Conservation (phyloP, 2,797 vertebrate genomes). For the Distichodus sexfasciatus region DNA sequence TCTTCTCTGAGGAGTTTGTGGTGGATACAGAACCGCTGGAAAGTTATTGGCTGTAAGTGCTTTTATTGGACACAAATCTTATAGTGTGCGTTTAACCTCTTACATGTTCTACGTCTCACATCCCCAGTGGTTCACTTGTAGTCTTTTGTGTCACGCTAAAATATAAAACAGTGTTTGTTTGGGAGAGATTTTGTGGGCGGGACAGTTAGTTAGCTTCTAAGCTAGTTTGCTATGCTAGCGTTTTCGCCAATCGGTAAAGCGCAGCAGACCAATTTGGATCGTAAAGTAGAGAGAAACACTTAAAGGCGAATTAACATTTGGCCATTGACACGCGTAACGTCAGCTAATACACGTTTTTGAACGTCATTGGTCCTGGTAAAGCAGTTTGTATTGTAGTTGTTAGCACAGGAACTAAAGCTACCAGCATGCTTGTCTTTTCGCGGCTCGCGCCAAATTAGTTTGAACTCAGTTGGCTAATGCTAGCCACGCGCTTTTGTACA, state of each 20-base stretch:
- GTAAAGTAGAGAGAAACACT: neutral
- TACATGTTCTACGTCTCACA: no score
- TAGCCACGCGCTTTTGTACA: neutral
- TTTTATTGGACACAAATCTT: neutral
- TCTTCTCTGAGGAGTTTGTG: slow-evolving; percentile 1
- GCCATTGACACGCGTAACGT: neutral
- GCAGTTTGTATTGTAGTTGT: neutral
- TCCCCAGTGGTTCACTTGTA: neutral
- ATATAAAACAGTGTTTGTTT: slow-evolving; percentile 21
- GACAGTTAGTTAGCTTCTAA: slow-evolving; percentile 11
- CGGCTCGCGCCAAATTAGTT: slow-evolving; percentile 34
- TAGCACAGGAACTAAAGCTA: no score
- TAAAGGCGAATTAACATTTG: neutral
- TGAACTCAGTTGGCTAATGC: slow-evolving; percentile 18
- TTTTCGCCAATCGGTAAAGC: neutral
- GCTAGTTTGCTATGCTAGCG: slow-evolving; percentile 17
- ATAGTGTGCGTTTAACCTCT: neutral
- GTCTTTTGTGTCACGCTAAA: neutral
- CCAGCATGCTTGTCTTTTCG: neutral
- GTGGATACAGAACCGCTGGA: neutral
- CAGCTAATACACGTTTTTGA: neutral
- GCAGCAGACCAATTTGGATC: no score
- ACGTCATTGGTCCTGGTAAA: neutral
- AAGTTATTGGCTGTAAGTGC: slow-evolving; percentile 20
- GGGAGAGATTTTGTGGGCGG: slow-evolving; percentile 29